Percentiles rank a stretch among this genome's conserved stretches.
These are phyloP conservation scores for Bungarus multicinctus DNA, from an alignment of 2,113 vertebrate genomes.

Conservation along the genomic window DNA sequence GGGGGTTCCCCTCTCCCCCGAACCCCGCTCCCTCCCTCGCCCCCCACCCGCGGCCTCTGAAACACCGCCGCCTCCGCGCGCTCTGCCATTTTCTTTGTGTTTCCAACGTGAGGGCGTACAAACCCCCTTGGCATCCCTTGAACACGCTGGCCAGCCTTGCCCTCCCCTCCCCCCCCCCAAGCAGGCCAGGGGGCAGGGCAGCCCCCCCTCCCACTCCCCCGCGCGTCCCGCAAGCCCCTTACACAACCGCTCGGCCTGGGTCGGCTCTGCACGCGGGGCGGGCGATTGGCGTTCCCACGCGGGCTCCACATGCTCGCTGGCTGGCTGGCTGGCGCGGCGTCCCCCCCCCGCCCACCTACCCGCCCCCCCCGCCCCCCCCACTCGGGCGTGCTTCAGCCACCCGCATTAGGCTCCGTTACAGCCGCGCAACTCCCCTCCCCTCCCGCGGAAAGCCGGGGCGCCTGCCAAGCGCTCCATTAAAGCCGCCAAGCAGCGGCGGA, in stretches of 20 bases:
- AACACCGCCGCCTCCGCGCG: not conserved
- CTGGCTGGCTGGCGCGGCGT: not conserved
- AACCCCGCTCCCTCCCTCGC: not conserved
- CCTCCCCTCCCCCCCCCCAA: not conserved
- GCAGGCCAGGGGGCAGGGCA: not conserved
- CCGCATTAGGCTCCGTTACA: conserved; percentile 69
- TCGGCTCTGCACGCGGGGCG: not conserved
- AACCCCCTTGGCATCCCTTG: not conserved
- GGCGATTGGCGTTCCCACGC: not conserved
- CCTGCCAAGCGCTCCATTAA: not conserved
- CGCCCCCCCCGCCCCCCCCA: not conserved
- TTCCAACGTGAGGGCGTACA: not conserved
- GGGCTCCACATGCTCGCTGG: not conserved
- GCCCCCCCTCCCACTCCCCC: no score
- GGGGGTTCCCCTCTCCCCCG: no score
- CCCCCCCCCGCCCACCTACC: not conserved
- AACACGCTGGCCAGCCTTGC: no score
- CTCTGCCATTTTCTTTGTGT: not conserved
- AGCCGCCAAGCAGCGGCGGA: not conserved
- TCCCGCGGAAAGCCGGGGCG: not conserved
- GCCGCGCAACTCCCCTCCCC: conserved; percentile 60
- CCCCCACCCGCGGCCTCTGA: not conserved
- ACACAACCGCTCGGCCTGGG: not conserved
- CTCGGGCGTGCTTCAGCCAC: conserved; percentile 55
- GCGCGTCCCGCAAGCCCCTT: no score